Evolutionary conservation across 2,797 vertebrate genomes (phyloP).

Genomic region (Falco concolor): DNA sequence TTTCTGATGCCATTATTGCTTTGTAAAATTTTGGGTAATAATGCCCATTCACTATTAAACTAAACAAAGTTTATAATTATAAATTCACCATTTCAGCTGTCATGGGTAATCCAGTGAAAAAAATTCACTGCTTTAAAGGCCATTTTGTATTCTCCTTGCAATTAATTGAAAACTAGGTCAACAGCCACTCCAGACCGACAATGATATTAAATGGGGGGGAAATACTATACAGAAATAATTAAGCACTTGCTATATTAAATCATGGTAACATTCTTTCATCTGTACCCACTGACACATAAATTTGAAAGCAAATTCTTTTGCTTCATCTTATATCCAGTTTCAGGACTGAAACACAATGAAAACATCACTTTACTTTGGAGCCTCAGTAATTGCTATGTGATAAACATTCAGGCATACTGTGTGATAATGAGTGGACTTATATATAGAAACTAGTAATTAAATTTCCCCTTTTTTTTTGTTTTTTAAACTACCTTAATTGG

Average conservation of each 20-base stretch:
- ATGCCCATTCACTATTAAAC: background rate
- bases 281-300: constrained; percentile 10
- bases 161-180: constrained; percentile 70
- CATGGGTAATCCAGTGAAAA: background rate
- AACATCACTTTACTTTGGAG: constrained; percentile 32
- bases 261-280: constrained; percentile 1
- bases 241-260: constrained; percentile 35
- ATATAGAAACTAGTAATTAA: constrained; percentile 72
- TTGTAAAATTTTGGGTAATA: background rate
- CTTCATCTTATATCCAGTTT: background rate
- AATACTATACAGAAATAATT: constrained; percentile 53
- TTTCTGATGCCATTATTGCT: background rate
- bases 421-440: constrained; percentile 61
- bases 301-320: constrained; percentile 28
- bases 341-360: constrained; percentile 28
- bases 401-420: constrained; percentile 52
- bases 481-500: constrained; percentile 66
- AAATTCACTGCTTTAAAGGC: constrained; percentile 9
- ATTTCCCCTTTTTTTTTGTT: background rate
- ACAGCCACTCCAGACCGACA: constrained; percentile 54
- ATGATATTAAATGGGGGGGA: background rate
- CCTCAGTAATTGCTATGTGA: constrained; percentile 32
- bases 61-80: background rate
- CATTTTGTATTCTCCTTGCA: constrained; percentile 43
- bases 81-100: constrained; percentile 4